These are phyloP conservation scores for Drosophila lacteicornis DNA, from an alignment of 1,140 invertebrate species.

Conservation along the genomic window DNA sequence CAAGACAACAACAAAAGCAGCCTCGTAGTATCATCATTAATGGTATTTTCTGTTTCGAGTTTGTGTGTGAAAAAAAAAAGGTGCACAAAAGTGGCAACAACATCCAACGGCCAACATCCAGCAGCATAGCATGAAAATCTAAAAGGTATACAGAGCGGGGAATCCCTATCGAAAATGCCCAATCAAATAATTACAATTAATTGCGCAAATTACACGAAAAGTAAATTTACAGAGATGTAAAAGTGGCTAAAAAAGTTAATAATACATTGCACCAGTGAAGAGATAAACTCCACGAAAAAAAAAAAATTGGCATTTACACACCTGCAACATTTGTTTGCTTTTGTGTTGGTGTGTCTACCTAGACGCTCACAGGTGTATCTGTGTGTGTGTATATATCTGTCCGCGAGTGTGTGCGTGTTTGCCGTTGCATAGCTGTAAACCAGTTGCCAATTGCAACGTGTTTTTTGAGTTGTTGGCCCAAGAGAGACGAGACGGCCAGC, in stretches of 20 bases:
- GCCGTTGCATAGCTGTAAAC: constrained; percentile 79
- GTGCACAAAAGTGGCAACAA: constrained; percentile 65
- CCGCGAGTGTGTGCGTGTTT: constrained; percentile 40
- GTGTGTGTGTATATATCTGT: constrained; percentile 7
- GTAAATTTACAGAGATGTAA: constrained; percentile 5
- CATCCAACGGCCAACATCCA: constrained; percentile 17
- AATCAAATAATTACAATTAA: constrained; percentile 43
- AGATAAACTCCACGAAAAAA: constrained; percentile 20
- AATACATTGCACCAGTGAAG: constrained; percentile 26
- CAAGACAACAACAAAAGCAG: constrained; percentile 50
- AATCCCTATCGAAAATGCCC: constrained; percentile 28
- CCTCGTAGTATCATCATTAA: constrained; percentile 66
- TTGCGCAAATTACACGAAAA: constrained; percentile 27
- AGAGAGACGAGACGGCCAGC: constrained; percentile 38
- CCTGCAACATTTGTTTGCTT: constrained; percentile 58
- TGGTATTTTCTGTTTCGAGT: constrained; percentile 77
- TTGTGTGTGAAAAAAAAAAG: constrained; percentile 73
- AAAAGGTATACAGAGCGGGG: constrained; percentile 63
- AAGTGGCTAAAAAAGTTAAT: constrained; percentile 42
- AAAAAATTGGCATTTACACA: constrained; percentile 73
- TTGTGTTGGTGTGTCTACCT: constrained; percentile 47
- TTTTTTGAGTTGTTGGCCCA: constrained; percentile 53
- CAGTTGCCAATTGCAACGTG: constrained; percentile 82
- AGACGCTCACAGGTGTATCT: constrained; percentile 29
- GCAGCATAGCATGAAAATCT: constrained; percentile 51